Evolutionary conservation across 2,888 invertebrate genomes (phyloP).

Genomic region (Azorinus chamasolen): DNA sequence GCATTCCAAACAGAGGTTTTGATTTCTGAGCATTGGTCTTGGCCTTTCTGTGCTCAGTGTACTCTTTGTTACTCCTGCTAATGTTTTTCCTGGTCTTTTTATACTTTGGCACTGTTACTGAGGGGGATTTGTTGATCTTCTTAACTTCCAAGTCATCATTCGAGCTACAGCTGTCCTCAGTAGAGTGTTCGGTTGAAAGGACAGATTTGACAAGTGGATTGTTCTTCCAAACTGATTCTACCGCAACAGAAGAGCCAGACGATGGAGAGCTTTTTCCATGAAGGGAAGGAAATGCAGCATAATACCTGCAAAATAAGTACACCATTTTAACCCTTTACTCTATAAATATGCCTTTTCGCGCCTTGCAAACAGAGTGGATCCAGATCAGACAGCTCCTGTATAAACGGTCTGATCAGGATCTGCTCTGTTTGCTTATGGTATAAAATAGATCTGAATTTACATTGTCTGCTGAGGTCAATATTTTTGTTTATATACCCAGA

Average conservation of each 20-base stretch:
- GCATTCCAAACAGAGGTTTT: slow-evolving; percentile 1
- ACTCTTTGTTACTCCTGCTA: slow-evolving; percentile 18
- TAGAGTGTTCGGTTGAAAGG: slow-evolving; percentile 5
- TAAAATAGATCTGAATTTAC: not conserved
- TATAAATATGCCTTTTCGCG: too few relatives aligned
- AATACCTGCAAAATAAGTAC: slow-evolving; percentile 83
- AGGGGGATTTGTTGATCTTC: slow-evolving; percentile 37
- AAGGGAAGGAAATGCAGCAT: slow-evolving; percentile 87
- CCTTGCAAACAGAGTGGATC: too few relatives aligned
- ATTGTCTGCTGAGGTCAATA: not conserved
- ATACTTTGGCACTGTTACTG: slow-evolving; percentile 38
- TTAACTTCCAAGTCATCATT: slow-evolving; percentile 53
- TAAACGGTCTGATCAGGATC: too few relatives aligned
- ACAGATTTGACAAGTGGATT: slow-evolving; percentile 61
- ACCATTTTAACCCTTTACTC: not conserved
- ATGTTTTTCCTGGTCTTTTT: slow-evolving; percentile 32
- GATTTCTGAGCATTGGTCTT: slow-evolving; percentile 4
- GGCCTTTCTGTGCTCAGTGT: too few relatives aligned
- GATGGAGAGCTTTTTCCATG: slow-evolving; percentile 70
- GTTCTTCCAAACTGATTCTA: slow-evolving; percentile 67
- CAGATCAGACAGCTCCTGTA: too few relatives aligned
- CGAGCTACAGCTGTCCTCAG: slow-evolving; percentile 36
- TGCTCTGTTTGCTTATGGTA: too few relatives aligned
- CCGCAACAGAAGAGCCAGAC: slow-evolving; percentile 60
- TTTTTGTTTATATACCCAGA: too few relatives aligned